Percentiles rank a stretch among this genome's conserved stretches.
These are phyloP conservation scores for Megaceryle maxima DNA, from an alignment of 2,113 vertebrate genomes.

Conservation along the genomic window DNA sequence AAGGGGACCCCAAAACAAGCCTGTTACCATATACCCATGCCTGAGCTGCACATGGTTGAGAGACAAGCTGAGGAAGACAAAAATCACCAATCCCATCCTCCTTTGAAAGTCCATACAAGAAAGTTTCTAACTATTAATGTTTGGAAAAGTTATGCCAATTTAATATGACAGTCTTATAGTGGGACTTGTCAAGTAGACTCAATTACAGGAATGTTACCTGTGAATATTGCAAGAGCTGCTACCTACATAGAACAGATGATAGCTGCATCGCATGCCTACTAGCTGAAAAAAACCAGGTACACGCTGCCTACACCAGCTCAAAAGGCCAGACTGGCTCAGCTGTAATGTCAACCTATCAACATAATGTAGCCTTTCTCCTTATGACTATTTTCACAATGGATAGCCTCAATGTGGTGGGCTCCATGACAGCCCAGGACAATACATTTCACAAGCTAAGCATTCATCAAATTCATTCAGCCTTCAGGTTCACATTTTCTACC, in stretches of 20 bases:
- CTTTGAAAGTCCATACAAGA: neutral
- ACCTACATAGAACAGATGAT: neutral
- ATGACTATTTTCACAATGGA: neutral
- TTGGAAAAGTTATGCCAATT: neutral
- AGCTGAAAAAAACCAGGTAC: neutral
- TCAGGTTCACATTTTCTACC: neutral
- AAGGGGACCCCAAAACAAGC: neutral
- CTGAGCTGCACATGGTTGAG: neutral
- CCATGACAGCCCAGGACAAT: neutral
- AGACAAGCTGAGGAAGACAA: neutral
- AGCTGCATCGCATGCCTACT: neutral
- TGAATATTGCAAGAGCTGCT: neutral
- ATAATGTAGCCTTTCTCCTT: neutral
- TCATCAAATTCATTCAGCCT: neutral
- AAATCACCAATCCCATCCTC: neutral
- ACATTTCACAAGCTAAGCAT: neutral
- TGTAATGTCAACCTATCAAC: neutral
- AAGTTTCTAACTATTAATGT: neutral
- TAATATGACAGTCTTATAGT: neutral
- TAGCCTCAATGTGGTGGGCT: neutral
- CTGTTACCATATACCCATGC: neutral
- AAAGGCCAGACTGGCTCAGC: neutral
- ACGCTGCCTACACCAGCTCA: neutral
- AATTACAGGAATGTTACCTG: neutral
- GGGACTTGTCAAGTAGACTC: neutral